Percentiles rank a stretch among this genome's conserved stretches.
phyloP scores from a whole-genome alignment of 2,797 vertebrate genomes.

The Pelochelys cantorii region DNA sequence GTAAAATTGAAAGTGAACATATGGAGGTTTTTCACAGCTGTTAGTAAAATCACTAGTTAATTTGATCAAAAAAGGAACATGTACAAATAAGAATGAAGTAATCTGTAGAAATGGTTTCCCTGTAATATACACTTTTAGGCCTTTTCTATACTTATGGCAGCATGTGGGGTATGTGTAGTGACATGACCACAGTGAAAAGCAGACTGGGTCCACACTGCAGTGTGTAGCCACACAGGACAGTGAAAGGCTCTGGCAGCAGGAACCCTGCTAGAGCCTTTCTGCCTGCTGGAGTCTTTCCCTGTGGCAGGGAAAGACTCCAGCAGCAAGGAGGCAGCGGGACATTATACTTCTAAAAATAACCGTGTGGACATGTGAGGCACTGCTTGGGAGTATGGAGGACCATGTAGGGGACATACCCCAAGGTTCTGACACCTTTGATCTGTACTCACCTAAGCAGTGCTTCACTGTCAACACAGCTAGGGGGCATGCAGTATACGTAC shows the following conservation, averaged over 20 bases:
- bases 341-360: neutral
- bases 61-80: constrained; percentile 18
- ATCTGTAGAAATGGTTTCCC: neutral
- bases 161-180: neutral
- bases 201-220: neutral
- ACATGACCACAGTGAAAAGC: neutral
- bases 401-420: neutral
- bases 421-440: neutral
- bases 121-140: neutral
- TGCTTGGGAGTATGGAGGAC: neutral
- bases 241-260: neutral
- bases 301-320: neutral
- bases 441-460: neutral
- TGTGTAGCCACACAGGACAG: neutral
- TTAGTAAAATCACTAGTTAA: constrained; percentile 2
- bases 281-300: neutral
- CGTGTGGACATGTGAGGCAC: neutral
- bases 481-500: neutral
- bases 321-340: neutral
- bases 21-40: neutral
- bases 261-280: neutral
- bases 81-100: neutral
- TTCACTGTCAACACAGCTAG: neutral
- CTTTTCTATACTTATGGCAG: neutral
- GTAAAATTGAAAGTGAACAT: neutral